Percentiles rank a stretch among this genome's conserved stretches.
phyloP scores from a whole-genome alignment of 2,113 vertebrate genomes.

The Microcebus griseorufus region DNA sequence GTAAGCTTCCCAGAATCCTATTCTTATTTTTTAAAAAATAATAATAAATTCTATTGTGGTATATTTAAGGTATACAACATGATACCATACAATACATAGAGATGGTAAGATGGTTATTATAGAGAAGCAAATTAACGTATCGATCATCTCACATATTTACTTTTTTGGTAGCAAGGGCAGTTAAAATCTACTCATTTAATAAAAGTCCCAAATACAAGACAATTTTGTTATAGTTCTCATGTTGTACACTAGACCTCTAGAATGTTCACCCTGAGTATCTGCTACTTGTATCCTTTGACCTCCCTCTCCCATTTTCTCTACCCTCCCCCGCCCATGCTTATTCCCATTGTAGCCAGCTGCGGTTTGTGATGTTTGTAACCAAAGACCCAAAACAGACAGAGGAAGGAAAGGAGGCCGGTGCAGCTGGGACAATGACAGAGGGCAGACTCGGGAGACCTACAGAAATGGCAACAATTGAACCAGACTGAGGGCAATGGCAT shows the following conservation, averaged over 20 bases:
- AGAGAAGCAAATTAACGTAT: conserved; percentile 43
- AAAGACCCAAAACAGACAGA: neutral
- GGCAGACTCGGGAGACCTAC: neutral
- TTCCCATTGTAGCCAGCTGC: neutral
- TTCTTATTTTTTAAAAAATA: conserved; percentile 7
- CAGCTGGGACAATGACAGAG: neutral
- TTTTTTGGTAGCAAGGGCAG: neutral
- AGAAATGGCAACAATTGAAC: neutral
- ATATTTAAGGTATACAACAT: conserved; percentile 34
- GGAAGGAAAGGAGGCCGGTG: neutral
- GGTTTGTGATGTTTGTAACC: conserved; percentile 2
- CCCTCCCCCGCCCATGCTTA: neutral
- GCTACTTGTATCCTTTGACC: neutral
- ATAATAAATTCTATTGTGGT: neutral
- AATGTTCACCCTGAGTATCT: neutral
- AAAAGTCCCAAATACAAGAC: neutral
- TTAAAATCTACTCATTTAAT: conserved; percentile 42
- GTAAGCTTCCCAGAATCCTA: neutral
- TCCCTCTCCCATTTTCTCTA: neutral
- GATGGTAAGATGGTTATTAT: conserved; percentile 30
- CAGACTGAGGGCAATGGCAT: neutral
- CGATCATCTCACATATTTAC: conserved; percentile 21
- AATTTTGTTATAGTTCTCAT: neutral
- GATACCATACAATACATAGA: conserved; percentile 25
- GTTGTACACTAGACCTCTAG: neutral